phyloP scores from a whole-genome alignment of 2,888 invertebrate species.

The Hoplodrina blanda region DNA sequence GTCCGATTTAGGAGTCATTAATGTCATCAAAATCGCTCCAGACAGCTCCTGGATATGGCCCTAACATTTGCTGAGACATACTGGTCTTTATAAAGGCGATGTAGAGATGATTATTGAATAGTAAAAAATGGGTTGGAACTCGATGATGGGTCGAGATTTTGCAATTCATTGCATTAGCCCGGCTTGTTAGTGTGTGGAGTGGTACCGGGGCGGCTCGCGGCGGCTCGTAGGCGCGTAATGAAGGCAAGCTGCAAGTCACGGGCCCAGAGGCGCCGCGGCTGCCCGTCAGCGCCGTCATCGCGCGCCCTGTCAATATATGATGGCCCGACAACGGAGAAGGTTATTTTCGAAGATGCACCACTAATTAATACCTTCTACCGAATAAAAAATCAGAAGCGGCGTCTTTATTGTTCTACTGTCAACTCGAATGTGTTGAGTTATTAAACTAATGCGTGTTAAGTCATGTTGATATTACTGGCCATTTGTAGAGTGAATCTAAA shows the following conservation, averaged over 20 bases:
- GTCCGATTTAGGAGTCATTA: constrained; percentile 85
- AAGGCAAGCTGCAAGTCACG: constrained; percentile 88
- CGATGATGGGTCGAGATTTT: constrained; percentile 76
- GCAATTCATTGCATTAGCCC: constrained; percentile 90
- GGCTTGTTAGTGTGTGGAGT: constrained; percentile 86
- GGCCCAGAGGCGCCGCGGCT: constrained; percentile 83
- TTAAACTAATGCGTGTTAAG: constrained; percentile 65
- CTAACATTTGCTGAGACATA: constrained; percentile 60
- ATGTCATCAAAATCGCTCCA: constrained; percentile 85
- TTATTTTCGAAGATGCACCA: constrained; percentile 88
- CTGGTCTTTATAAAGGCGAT: constrained; percentile 64
- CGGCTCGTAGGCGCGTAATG: constrained; percentile 79
- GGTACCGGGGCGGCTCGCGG: constrained; percentile 59
- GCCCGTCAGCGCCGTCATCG: constrained; percentile 83
- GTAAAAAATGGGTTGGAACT: constrained; percentile 61
- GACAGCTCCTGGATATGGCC: constrained; percentile 82
- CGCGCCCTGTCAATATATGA: constrained; percentile 86
- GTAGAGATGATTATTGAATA: constrained; percentile 69
- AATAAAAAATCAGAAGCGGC: constrained; percentile 83
- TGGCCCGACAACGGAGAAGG: constrained; percentile 86
- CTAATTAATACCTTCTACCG: constrained; percentile 87
- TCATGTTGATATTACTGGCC: constrained; percentile 60
- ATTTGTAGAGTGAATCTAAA: constrained; percentile 53
- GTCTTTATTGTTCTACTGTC: constrained; percentile 84
- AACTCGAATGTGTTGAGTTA: constrained; percentile 73